A percentile compares a stretch with the other conserved stretches of the same genome.
phyloP scores from a whole-genome alignment of 2,888 invertebrate genomes.

The Salticus scenicus region DNA sequence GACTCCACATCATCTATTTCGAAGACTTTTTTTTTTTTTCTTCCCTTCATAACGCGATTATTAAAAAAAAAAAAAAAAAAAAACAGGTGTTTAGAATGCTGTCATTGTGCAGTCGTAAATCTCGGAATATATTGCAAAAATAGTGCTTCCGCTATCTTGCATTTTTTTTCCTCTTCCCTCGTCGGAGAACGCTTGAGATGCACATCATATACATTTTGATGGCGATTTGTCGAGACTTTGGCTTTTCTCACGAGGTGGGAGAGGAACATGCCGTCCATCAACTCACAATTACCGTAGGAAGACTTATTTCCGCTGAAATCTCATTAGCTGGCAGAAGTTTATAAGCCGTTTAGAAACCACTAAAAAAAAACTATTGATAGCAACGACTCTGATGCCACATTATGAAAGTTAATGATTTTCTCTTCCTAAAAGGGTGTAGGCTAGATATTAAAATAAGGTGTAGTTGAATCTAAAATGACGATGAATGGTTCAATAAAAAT shows the following conservation, averaged over 20 bases:
- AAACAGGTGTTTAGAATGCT: slow-evolving; percentile 14
- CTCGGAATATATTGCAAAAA: slow-evolving; percentile 13
- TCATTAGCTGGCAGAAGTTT: background rate
- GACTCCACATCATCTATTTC: slow-evolving; percentile 9
- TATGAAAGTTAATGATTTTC: slow-evolving; percentile 5
- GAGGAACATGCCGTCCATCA: slow-evolving; percentile 50
- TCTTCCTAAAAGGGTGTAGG: background rate
- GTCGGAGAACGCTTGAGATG: slow-evolving; percentile 37
- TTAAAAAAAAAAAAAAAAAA: background rate
- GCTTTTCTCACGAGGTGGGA: slow-evolving; percentile 35
- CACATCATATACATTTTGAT: slow-evolving; percentile 26
- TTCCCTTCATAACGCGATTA: slow-evolving; percentile 12
- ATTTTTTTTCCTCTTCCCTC: background rate
- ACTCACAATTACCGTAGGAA: slow-evolving; percentile 37
- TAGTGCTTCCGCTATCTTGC: slow-evolving; percentile 34
- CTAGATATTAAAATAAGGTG: too few relatives aligned
- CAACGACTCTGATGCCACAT: background rate
- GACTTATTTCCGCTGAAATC: slow-evolving; percentile 19
- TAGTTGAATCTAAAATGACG: background rate
- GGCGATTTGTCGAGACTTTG: slow-evolving; percentile 50
- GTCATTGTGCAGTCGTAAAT: slow-evolving; percentile 40
- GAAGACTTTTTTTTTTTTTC: background rate
- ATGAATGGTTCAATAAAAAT: background rate
- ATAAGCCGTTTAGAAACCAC: background rate
- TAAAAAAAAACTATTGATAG: background rate